phyloP scores from a whole-genome alignment of 2,797 vertebrate species.

The Notoglanidium macrostoma region DNA sequence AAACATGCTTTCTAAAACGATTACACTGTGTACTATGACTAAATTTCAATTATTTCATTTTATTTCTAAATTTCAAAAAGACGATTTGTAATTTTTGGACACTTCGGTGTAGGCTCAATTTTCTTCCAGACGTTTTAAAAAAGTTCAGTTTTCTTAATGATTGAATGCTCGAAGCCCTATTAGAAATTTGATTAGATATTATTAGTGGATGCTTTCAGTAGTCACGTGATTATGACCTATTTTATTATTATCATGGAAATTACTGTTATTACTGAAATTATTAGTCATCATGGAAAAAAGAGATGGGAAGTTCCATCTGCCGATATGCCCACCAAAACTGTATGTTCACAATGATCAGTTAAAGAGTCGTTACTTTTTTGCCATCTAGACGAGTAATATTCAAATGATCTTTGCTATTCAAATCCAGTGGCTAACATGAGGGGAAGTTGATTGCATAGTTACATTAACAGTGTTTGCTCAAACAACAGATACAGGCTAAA shows the following conservation, averaged over 20 bases:
- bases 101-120: neutral
- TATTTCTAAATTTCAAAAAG: neutral
- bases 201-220: neutral
- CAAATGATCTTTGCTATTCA: conserved; percentile 7
- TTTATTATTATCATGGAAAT: neutral
- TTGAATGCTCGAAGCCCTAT: too few relatives aligned
- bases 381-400: neutral
- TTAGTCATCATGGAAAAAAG: neutral
- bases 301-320: neutral
- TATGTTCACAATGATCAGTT: neutral
- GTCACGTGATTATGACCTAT: neutral
- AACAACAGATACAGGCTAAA: conserved; percentile 16
- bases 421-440: neutral
- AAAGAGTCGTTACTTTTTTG: neutral
- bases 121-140: neutral
- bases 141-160: neutral
- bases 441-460: neutral
- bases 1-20: neutral
- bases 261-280: too few relatives aligned
- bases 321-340: neutral
- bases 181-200: neutral
- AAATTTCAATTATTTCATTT: too few relatives aligned
- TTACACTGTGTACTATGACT: neutral
- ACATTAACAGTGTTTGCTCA: conserved; percentile 11
- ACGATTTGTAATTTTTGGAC: neutral